phyloP scores from a whole-genome alignment of 2,888 invertebrate species.

The Philereme transversata region DNA sequence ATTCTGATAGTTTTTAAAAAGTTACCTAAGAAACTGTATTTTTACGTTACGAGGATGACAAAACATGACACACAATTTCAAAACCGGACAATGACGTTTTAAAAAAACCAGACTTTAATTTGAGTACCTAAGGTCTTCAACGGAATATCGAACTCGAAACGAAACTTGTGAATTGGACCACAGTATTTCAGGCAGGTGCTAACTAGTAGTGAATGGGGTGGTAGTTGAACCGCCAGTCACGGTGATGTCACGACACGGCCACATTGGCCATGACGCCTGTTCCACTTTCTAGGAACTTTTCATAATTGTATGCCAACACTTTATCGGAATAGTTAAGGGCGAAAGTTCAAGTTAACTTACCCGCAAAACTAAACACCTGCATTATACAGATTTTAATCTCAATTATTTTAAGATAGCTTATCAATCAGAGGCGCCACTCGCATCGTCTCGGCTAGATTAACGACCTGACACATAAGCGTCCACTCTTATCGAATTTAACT shows the following conservation, averaged over 20 bases:
- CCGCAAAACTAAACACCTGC: neutral
- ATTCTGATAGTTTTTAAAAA: too few species aligned
- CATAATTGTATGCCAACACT: slow-evolving; percentile 27
- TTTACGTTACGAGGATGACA: too few species aligned
- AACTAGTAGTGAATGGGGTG: slow-evolving; percentile 22
- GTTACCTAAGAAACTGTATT: too few species aligned
- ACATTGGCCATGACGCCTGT: slow-evolving; percentile 28
- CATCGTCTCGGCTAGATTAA: neutral
- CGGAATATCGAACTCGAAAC: neutral
- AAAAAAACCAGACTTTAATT: neutral
- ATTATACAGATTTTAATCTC: neutral
- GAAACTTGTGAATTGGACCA: slow-evolving; percentile 40
- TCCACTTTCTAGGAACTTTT: slow-evolving; percentile 36
- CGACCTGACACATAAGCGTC: neutral
- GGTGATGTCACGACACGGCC: slow-evolving; percentile 35
- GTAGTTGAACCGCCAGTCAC: slow-evolving; percentile 31
- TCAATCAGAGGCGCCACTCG: slow-evolving; percentile 26
- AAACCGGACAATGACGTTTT: neutral
- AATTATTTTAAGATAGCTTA: slow-evolving; percentile 9
- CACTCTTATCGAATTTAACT: slow-evolving; percentile 9
- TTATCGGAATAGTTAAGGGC: slow-evolving; percentile 28
- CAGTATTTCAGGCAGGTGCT: slow-evolving; percentile 22
- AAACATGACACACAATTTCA: neutral
- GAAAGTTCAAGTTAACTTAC: slow-evolving; percentile 25
- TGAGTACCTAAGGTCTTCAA: neutral